Evolutionary conservation across 2,888 invertebrate species (phyloP), one percentile per base, ranked within the genome.

Genomic region (Pantelozetes paolii): DNA sequence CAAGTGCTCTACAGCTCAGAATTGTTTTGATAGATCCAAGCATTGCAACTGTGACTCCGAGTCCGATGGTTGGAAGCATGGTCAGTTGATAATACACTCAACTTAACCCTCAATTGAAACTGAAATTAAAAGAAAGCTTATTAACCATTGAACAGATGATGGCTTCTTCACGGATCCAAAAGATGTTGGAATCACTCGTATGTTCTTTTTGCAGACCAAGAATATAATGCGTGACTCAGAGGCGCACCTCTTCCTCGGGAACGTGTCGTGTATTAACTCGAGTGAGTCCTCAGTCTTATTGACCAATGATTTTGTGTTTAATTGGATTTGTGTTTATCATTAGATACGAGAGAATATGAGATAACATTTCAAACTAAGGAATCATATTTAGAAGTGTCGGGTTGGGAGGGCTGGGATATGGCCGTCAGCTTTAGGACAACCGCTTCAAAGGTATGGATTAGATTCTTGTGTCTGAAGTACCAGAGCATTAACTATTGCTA

Each of bases 391-490:
- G 92, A 93, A 84, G 92, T 94, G 1, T 93, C 92, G 0, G 71
- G 71, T 13, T 95, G 95, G 95, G 86, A 91, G 75, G 91, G 92
- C 80, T 94, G 94, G 0, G 93, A 94, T 80, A 89, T 95, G 77
- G 92, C 92, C 0, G 92, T 95, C 83, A 93, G 93, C 79, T 95
- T 95, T 81, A 86, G 94, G 77, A 95, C 95, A 0, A 94, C 94
- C 0, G 92, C 93, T 15, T 90, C 90, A 79, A 90, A 45, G 36
- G 36, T 36, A 36, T 36, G 9, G n/a, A n/a, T n/a, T n/a, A n/a
- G n/a, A 36, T 9, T 36, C 36, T 36, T 36, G n/a, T n/a, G n/a
- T n/a, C n/a, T n/a, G n/a, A n/a, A n/a, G n/a, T n/a, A n/a, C n/a
- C n/a, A n/a, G n/a, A n/a, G n/a, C n/a, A n/a, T n/a, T n/a, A n/a